Conservation (phyloP, 2,888 invertebrate species). For the Bombylius discolor region DNA sequence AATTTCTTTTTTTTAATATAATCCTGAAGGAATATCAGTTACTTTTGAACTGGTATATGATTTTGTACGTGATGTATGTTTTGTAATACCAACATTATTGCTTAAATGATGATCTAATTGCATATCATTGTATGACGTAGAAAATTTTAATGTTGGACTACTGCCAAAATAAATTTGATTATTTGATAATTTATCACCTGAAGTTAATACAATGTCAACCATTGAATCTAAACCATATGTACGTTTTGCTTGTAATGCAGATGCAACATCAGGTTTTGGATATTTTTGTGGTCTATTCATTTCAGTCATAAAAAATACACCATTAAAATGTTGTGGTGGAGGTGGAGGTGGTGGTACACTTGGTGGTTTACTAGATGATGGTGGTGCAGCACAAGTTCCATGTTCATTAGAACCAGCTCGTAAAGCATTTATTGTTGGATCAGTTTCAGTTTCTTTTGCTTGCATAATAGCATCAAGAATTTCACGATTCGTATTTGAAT, state of each 20-base stretch:
- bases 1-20: conserved; percentile 40
- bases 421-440: conserved; percentile 32
- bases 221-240: conserved; percentile 52
- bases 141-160: conserved; percentile 25
- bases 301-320: conserved; percentile 45
- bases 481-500: conserved; percentile 40
- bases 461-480: conserved; percentile 46
- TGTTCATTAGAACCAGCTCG: conserved; percentile 25
- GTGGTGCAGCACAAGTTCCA: background rate
- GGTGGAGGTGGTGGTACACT: conserved; percentile 8
- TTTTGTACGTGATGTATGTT: conserved; percentile 21
- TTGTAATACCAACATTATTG: conserved; percentile 7
- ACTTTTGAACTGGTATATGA: conserved; percentile 45
- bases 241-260: conserved; percentile 46
- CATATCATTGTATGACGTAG: conserved; percentile 5
- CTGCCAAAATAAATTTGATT: conserved; percentile 34
- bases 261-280: conserved; percentile 37
- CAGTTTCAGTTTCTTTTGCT: conserved; percentile 37
- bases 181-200: conserved; percentile 36
- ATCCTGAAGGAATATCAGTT: conserved; percentile 59
- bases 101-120: conserved; percentile 7
- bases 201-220: conserved; percentile 56
- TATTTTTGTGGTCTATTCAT: conserved; percentile 38
- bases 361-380: conserved; percentile 19
- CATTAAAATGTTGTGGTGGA: conserved; percentile 41